Evolutionary conservation across 1,140 invertebrate genomes (phyloP).

Genomic region (Helicoverpa armigera): DNA sequence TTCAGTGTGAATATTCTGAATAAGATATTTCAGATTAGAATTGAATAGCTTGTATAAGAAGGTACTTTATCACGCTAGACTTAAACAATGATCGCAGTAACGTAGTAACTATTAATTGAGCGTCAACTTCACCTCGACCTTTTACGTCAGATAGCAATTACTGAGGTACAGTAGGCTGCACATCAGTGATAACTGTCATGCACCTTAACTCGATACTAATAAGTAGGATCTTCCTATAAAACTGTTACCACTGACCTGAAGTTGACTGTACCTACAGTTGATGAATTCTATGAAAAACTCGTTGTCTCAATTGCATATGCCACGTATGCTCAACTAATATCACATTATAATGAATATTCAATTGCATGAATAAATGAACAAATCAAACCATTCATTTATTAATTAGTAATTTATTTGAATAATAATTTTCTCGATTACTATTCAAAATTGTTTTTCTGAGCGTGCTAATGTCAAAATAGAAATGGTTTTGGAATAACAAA

Average conservation of each 20-base stretch:
- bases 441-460: conserved; percentile 6
- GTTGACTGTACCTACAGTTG: not conserved
- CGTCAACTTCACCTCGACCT: conserved; percentile 11
- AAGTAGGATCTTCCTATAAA: no score
- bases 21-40: conserved; percentile 9
- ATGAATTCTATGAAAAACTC: conserved; percentile 8
- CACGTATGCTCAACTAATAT: conserved; percentile 3
- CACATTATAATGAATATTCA: conserved; percentile 21
- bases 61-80: not conserved
- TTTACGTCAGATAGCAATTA: not conserved
- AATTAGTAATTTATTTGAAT: conserved; percentile 14
- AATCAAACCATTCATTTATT: conserved; percentile 4
- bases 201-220: no score
- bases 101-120: conserved; percentile 8
- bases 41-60: not conserved
- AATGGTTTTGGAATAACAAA: conserved; percentile 9
- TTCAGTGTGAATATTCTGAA: not conserved
- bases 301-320: conserved; percentile 5
- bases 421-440: not conserved
- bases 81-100: conserved; percentile 25
- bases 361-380: conserved; percentile 18
- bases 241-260: no score
- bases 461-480: conserved; percentile 22
- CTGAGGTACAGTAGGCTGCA: no score
- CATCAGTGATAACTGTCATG: no score